Evolutionary conservation across 2,797 vertebrate genomes (phyloP), one percentile per base, ranked within the genome.

Genomic region (Lophius americanus): DNA sequence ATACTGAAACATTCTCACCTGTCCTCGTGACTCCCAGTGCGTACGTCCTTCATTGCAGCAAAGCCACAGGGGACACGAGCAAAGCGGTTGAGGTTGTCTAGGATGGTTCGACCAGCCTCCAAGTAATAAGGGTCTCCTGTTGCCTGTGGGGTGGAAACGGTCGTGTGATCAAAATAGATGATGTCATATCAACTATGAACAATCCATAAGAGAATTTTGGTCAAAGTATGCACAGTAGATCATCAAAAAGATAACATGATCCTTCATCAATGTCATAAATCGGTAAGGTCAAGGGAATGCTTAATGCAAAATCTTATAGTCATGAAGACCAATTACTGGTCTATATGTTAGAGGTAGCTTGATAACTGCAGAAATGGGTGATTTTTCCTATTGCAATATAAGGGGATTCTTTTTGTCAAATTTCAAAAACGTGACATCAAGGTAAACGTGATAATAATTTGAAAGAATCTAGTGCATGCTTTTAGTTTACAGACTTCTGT

Each of bases 61-160:
- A 99, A 99, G 60, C 98, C 98, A 2, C 98, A 99, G 51, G 98
- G 98, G 59, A 99, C 98, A n/a, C 98, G 94, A 23, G 98, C 98
- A 23, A 95, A 99, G 63, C 97, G 97, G 85, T 99, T 99, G 82
- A 99, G 93, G 92, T 99, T 99, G 78, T 99, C 98, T 89, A 99
- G 94, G 72, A 99, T 95, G 1, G 96, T 97, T 89, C 96, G 98
- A 50, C 98, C 98, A 68, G 95, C 98, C 91, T 99, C 97, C 80
- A 99, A 91, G 86, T 99, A 99, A 83, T 99, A 99, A 38, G 97
- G 95, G 86, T 99, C 98, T 62, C 95, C 95, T 56, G 98, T 99
- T 82, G 98, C 98, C 98, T 99, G 70, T 7, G 53, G 1, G 23
- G 46, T 33, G 23, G 35, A 5, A 70, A 23, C 53, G 50, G 42